phyloP scores from a whole-genome alignment of 2,113 vertebrate genomes.

The Tor tambroides region DNA sequence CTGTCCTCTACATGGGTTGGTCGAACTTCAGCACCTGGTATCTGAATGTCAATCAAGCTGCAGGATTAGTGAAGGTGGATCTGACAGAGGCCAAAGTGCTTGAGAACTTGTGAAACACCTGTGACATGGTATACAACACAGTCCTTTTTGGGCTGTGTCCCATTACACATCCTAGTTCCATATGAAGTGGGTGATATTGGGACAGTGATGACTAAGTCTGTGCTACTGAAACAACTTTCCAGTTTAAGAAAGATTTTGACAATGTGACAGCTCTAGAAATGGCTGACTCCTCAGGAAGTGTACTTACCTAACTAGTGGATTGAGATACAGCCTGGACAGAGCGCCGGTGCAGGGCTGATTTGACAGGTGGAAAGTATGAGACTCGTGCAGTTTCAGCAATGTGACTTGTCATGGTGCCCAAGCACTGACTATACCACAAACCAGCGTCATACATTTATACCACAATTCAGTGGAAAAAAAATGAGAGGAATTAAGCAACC shows the following conservation, averaged over 20 bases:
- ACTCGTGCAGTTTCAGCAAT: constrained; percentile 38
- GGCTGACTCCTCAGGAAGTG: background rate
- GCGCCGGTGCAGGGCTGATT: background rate
- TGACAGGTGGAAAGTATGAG: constrained; percentile 46
- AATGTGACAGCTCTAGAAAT: background rate
- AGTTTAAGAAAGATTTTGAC: background rate
- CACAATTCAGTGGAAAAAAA: constrained; percentile 16
- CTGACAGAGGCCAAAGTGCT: background rate
- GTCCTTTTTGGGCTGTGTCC: background rate
- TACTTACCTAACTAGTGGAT: background rate
- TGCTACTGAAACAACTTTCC: background rate
- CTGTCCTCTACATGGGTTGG: background rate
- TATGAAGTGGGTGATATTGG: background rate
- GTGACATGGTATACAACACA: background rate
- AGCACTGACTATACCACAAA: constrained; percentile 30
- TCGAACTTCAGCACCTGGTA: background rate
- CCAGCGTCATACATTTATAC: constrained; percentile 24
- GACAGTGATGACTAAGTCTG: background rate
- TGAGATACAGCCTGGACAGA: background rate
- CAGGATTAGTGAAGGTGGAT: background rate
- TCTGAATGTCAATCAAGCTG: background rate
- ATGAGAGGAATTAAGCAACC: constrained; percentile 30
- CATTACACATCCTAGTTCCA: background rate
- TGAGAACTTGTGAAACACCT: background rate
- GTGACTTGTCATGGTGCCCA: constrained; percentile 19